Evolutionary conservation across 2,888 invertebrate genomes (phyloP), one percentile per base, ranked within the genome.

Genomic region (Drosophila kokeensis): DNA sequence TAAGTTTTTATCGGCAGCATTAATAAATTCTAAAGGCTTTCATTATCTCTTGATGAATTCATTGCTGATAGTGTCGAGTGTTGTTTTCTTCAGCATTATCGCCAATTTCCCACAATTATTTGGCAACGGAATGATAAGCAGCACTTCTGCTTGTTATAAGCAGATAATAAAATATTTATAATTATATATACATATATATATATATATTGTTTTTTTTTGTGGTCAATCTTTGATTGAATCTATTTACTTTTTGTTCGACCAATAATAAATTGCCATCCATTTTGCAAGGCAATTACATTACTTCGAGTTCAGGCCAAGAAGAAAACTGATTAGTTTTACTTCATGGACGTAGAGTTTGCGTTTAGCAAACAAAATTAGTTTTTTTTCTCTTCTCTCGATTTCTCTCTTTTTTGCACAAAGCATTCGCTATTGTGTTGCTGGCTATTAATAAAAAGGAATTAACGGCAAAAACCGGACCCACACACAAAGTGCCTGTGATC

Each of bases 391-490:
- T 54, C 18, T 48, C 6, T 29, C 27, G 53, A 34, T 54, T 48
- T 54, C 36, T 49, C 40, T 30, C 54, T 71, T 79, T 79, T 73
- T 64, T 68, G 79, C 48, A 58, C 58, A 57, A 60, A 45, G 42
- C 36, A 32, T 58, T 66, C 32, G 53, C 66, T 55, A 79, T 80
- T 80, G 82, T 86, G 69, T 83, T 73, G 81, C 69, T 75, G 63
- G 74, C 90, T 89, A 83, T 86, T 90, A 90, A 83, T 82, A 83
- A 88, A 88, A 83, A 90, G 90, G 83, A 88, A 85, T 90, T 87
- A 90, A 86, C 90, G 90, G 89, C 89, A 85, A 63, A 88, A 85
- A 87, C 90, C 85, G 86, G 90, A 89, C 78, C 72, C 75, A 62
- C 74, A 61, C 75, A 80, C 72, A 73, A 73, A 68, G 68, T 57